These are phyloP conservation scores for Narcine bancroftii DNA, from an alignment of 2,113 vertebrate species.

Conservation along the genomic window DNA sequence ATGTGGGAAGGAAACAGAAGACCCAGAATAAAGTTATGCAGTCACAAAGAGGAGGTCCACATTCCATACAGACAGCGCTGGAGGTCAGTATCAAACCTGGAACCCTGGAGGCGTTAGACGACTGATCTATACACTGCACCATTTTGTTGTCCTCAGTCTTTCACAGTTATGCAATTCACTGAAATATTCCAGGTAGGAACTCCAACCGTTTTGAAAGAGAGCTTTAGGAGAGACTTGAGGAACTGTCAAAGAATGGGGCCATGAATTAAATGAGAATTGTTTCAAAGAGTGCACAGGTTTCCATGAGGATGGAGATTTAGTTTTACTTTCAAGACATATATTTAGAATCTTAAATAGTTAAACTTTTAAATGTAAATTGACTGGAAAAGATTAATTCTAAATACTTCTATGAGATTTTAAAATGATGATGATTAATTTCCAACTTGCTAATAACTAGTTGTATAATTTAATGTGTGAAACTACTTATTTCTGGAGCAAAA, in stretches of 20 bases:
- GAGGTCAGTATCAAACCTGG: too few relatives aligned
- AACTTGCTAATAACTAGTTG: neutral
- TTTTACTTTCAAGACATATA: neutral
- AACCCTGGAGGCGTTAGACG: too few relatives aligned
- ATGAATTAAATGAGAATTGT: neutral
- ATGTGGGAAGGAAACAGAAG: too few relatives aligned
- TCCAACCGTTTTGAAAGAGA: neutral
- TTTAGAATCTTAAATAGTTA: slow-evolving; percentile 15
- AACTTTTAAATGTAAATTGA: neutral
- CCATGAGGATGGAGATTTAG: neutral
- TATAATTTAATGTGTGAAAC: slow-evolving; percentile 17
- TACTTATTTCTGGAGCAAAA: slow-evolving; percentile 19
- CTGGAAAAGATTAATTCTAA: slow-evolving; percentile 25
- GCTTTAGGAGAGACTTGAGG: neutral
- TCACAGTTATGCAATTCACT: neutral
- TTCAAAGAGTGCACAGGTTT: neutral
- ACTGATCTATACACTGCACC: too few relatives aligned
- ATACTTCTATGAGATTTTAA: slow-evolving; percentile 10
- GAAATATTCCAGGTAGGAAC: neutral
- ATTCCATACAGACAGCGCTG: too few relatives aligned
- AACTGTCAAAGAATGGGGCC: neutral
- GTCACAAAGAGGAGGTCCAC: too few relatives aligned
- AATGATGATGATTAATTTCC: slow-evolving; percentile 16
- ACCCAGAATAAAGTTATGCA: too few relatives aligned
- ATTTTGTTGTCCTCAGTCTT: neutral